phyloP scores from a whole-genome alignment of 2,797 vertebrate species.

The Agapornis canus region DNA sequence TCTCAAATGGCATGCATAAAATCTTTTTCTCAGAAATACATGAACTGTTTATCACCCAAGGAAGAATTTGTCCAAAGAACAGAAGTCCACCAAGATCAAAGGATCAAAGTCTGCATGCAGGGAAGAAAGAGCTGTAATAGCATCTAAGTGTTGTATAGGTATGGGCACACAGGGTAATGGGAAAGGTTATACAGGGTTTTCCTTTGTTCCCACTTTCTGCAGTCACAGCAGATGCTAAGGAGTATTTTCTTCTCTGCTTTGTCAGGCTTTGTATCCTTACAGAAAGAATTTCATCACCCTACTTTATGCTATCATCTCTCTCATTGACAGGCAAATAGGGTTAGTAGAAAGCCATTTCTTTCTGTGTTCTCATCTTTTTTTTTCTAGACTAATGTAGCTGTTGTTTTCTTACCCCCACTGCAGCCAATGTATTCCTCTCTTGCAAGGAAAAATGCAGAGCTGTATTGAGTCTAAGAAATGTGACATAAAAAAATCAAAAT shows the following conservation, averaged over 20 bases:
- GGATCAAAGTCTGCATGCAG: background rate
- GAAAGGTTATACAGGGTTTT: background rate
- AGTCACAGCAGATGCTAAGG: background rate
- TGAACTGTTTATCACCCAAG: background rate
- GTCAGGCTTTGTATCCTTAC: background rate
- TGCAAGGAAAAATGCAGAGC: background rate
- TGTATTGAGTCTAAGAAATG: background rate
- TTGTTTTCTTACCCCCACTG: background rate
- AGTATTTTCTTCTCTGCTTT: background rate
- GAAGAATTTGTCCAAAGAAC: background rate
- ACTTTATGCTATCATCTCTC: background rate
- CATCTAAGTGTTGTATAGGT: background rate
- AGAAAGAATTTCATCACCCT: background rate
- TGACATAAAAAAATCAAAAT: background rate
- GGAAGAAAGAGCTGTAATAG: background rate
- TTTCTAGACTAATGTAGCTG: background rate
- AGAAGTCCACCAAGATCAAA: conserved; percentile 1
- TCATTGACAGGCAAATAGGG: background rate
- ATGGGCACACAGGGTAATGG: background rate
- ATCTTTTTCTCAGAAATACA: background rate
- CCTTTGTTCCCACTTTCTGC: background rate
- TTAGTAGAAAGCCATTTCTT: background rate
- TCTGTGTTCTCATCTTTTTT: background rate
- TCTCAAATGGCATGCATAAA: background rate
- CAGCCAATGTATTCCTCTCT: background rate